Percentiles rank a stretch among this genome's conserved stretches.
Conservation (phyloP, 2,888 invertebrate species). For the Coleophora flavipennella region DNA sequence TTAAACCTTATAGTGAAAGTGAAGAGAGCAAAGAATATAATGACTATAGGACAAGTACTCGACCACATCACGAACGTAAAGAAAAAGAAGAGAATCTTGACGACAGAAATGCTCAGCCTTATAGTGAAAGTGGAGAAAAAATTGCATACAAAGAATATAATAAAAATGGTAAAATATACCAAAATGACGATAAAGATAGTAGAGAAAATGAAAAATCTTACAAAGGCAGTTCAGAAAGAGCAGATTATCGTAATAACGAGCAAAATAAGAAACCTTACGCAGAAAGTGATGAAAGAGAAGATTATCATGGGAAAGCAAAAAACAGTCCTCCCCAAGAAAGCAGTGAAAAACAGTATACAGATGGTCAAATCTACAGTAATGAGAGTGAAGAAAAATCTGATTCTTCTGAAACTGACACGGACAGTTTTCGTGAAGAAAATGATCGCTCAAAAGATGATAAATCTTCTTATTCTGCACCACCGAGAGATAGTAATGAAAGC, state of each 20-base stretch:
- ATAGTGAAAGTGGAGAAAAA: background rate
- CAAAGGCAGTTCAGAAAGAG: background rate
- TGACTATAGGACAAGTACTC: background rate
- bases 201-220: background rate
- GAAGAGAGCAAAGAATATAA: background rate
- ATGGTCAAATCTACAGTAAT: background rate
- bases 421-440: background rate
- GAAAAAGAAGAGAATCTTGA: background rate
- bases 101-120: background rate
- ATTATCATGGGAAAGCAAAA: background rate
- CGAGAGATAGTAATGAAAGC: slow-evolving; percentile 17
- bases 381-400: background rate
- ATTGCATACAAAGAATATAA: background rate
- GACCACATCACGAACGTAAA: background rate
- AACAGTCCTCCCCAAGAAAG: background rate
- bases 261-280: background rate
- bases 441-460: background rate
- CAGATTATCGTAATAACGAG: background rate
- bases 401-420: background rate
- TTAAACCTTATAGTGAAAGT: background rate
- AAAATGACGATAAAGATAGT: slow-evolving; percentile 2
- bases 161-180: background rate
- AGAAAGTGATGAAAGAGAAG: background rate
- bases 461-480: background rate
- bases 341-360: background rate